These are phyloP conservation scores for Acanthosepion pharaonis DNA, from an alignment of 2,888 invertebrate species.

Conservation along the genomic window DNA sequence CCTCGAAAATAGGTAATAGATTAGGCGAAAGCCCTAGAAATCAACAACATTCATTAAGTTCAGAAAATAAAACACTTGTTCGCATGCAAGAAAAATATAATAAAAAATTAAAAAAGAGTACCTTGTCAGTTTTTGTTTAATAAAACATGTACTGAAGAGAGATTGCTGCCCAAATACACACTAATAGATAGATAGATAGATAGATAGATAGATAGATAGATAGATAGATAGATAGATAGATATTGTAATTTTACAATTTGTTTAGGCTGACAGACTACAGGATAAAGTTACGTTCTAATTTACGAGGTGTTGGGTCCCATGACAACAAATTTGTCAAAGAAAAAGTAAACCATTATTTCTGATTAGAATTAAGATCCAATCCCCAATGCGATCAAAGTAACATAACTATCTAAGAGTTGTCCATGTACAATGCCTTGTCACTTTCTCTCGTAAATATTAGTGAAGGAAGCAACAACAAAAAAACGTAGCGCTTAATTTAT, in stretches of 20 bases:
- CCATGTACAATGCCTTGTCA: background rate
- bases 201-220: no score
- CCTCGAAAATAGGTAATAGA: no score
- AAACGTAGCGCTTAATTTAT: background rate
- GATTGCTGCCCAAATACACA: no score
- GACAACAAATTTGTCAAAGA: background rate
- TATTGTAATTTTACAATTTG: background rate
- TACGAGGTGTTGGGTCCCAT: background rate
- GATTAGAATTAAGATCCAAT: background rate
- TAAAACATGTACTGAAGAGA: no score
- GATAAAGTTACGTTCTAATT: background rate
- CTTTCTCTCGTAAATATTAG: background rate
- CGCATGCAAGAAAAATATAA: no score
- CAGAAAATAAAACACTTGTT: no score
- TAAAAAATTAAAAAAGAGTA: no score
- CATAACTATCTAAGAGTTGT: background rate
- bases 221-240: no score
- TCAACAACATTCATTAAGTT: no score
- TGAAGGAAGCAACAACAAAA: background rate
- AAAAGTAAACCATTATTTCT: background rate
- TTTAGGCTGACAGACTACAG: background rate
- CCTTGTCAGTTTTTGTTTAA: no score
- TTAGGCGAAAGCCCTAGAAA: no score
- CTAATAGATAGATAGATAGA: no score
- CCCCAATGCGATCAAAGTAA: background rate